phyloP scores from a whole-genome alignment of 2,113 vertebrate genomes.

The Hemichromis elongatus region DNA sequence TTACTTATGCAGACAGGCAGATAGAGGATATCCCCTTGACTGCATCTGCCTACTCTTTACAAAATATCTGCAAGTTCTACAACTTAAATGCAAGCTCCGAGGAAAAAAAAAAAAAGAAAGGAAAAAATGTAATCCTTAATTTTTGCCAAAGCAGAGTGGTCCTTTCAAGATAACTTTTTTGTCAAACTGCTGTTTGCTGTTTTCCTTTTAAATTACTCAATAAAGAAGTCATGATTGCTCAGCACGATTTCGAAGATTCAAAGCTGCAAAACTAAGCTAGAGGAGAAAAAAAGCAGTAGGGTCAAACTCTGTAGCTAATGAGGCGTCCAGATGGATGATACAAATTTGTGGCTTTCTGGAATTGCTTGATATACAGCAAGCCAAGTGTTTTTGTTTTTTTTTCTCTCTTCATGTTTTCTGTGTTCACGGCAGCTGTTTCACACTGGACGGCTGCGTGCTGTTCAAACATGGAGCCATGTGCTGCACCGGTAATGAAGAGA shows the following conservation, averaged over 20 bases:
- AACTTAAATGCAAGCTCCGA: neutral
- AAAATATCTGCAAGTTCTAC: neutral
- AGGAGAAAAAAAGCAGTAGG: neutral
- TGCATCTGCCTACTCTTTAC: neutral
- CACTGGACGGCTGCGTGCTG: neutral
- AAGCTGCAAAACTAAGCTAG: neutral
- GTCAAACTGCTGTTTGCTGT: neutral
- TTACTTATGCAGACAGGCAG: neutral
- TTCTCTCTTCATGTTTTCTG: neutral
- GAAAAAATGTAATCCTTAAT: neutral
- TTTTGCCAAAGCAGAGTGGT: neutral
- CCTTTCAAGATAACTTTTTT: neutral
- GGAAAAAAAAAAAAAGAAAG: neutral
- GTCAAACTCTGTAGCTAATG: conserved; percentile 18
- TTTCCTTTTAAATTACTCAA: neutral
- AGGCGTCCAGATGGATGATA: conserved; percentile 2
- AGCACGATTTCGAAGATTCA: neutral
- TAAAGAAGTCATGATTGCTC: neutral
- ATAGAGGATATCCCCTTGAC: neutral
- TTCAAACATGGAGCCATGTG: conserved; percentile 1
- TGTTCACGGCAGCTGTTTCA: conserved; percentile 22
- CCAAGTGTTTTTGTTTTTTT: neutral
- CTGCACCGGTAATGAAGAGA: conserved; percentile 8
- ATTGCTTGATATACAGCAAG: neutral
- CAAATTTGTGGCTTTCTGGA: neutral